phyloP scores from a whole-genome alignment of 2,797 vertebrate species.

The Nannoperca australis region DNA sequence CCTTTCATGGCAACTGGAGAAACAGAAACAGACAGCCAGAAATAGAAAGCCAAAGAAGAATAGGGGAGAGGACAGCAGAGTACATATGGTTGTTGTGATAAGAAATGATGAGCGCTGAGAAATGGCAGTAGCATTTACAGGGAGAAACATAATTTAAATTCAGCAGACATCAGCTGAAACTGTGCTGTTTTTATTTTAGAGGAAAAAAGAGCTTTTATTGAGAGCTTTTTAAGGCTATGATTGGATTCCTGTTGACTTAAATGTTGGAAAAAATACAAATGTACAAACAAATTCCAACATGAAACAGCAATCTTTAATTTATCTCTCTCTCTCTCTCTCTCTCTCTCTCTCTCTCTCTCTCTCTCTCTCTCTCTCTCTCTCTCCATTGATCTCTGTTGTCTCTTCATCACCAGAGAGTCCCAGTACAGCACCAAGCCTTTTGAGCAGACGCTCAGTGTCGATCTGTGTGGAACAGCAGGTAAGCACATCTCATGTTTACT shows the following conservation, averaged over 20 bases:
- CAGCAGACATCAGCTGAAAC: constrained; percentile 58
- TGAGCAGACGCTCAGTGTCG: constrained; percentile 93
- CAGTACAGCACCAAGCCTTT: constrained; percentile 91
- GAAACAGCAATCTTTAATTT: constrained; percentile 38
- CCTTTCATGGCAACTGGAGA: constrained; percentile 61
- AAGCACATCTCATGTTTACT: constrained; percentile 60
- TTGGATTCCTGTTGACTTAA: constrained; percentile 32
- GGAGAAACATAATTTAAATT: constrained; percentile 57
- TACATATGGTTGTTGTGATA: constrained; percentile 74
- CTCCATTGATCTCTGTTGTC: constrained; percentile 20
- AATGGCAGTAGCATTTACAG: constrained; percentile 49
- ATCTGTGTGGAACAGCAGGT: constrained; percentile 99
- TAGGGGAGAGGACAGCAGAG: constrained; percentile 53
- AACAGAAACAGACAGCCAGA: constrained; percentile 65
- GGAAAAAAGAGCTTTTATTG: not conserved
- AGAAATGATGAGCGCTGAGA: constrained; percentile 58
- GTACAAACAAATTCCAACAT: constrained; percentile 6
- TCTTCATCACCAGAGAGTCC: constrained; percentile 83
- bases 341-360: constrained; percentile 21
- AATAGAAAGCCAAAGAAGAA: constrained; percentile 66
- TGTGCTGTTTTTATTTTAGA: constrained; percentile 22
- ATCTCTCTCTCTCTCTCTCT: constrained; percentile 16
- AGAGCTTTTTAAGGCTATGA: constrained; percentile 11
- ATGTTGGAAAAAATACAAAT: constrained; percentile 27
- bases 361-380: constrained; percentile 19